A percentile compares a stretch with the other conserved stretches of the same genome.
These are phyloP conservation scores for Brenthis ino DNA, from an alignment of 2,888 invertebrate genomes.

Conservation along the genomic window DNA sequence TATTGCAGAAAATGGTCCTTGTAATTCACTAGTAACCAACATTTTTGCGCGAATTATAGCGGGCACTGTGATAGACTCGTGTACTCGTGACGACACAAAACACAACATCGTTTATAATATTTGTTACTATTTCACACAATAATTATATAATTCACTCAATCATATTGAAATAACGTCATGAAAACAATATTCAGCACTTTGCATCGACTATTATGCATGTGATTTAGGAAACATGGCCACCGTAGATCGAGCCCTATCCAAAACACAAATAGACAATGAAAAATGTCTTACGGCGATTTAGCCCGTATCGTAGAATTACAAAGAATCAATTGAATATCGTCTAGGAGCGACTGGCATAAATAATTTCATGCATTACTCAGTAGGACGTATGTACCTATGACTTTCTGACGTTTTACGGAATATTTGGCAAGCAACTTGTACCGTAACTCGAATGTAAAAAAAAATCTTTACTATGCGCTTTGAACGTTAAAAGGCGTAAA, in stretches of 20 bases:
- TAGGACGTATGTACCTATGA: constrained; percentile 80
- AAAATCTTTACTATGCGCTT: constrained; percentile 64
- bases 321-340: constrained; percentile 71
- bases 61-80: constrained; percentile 55
- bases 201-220: constrained; percentile 72
- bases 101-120: constrained; percentile 56
- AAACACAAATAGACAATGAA: constrained; percentile 77
- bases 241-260: constrained; percentile 65
- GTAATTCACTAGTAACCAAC: constrained; percentile 74
- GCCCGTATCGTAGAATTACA: constrained; percentile 61
- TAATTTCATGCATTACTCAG: constrained; percentile 79
- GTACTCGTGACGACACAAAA: constrained; percentile 58
- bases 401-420: constrained; percentile 83
- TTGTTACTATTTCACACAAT: constrained; percentile 55
- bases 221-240: constrained; percentile 80
- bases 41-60: constrained; percentile 78
- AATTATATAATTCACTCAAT: constrained; percentile 74
- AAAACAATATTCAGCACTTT: constrained; percentile 63
- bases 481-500: constrained; percentile 55
- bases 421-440: constrained; percentile 80
- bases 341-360: constrained; percentile 72
- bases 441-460: constrained; percentile 65
- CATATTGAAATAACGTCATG: constrained; percentile 60
- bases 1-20: constrained; percentile 77
- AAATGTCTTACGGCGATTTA: constrained; percentile 61